These are phyloP conservation scores for Corythornis cristatus DNA, from an alignment of 2,113 vertebrate genomes.

Conservation along the genomic window DNA sequence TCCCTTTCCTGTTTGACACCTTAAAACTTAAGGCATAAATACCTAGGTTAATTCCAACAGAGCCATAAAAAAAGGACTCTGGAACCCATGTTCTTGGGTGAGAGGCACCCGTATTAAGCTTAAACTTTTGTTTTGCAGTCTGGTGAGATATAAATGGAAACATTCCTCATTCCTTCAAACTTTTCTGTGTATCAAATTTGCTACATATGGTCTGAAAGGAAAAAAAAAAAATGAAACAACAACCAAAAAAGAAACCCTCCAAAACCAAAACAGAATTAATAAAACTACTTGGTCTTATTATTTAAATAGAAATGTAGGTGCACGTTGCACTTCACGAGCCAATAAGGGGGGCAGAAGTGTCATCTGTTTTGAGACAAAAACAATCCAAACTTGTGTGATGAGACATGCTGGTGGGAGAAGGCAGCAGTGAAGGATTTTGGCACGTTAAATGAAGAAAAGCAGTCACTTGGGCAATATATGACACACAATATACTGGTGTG, in stretches of 20 bases:
- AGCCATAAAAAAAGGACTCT: not conserved
- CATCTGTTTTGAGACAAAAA: conserved; percentile 58
- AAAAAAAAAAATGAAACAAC: not conserved
- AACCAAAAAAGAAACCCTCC: not conserved
- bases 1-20: not conserved
- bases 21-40: not conserved
- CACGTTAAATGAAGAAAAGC: not conserved
- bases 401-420: conserved; percentile 51
- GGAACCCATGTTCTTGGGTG: not conserved
- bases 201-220: not conserved
- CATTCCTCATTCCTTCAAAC: conserved; percentile 29
- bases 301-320: conserved; percentile 36
- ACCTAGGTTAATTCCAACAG: not conserved
- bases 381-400: conserved; percentile 45
- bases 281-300: not conserved
- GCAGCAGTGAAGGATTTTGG: conserved; percentile 39
- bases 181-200: not conserved
- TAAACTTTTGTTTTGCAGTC: not conserved
- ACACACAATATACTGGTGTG: not conserved
- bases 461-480: not conserved
- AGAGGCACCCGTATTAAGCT: not conserved
- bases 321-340: not conserved
- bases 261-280: not conserved
- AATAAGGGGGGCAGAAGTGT: conserved; percentile 37
- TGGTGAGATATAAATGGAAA: conserved; percentile 3